Conservation (phyloP, 1,140 invertebrate species). For the Eumeta japonica region DNA sequence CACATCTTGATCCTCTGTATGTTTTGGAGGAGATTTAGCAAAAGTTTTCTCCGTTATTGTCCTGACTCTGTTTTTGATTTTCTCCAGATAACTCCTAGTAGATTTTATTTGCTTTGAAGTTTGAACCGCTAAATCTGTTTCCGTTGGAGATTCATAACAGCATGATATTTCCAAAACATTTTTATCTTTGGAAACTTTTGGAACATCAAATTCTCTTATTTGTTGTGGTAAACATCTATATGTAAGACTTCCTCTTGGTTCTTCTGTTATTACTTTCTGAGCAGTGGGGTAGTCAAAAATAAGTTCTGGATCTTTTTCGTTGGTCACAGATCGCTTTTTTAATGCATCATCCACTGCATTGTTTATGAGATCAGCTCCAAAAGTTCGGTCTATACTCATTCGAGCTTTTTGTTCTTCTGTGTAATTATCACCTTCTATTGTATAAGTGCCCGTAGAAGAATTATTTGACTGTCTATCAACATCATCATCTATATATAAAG, state of each 20-base stretch:
- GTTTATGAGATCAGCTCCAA: conserved; percentile 43
- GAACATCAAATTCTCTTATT: conserved; percentile 28
- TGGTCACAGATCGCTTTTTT: conserved; percentile 17
- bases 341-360: conserved; percentile 34
- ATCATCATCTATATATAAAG: conserved; percentile 45
- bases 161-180: conserved; percentile 63
- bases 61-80: conserved; percentile 59
- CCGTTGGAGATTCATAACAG: conserved; percentile 57
- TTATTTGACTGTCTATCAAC: conserved; percentile 40
- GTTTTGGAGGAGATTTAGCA: conserved; percentile 38
- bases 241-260: conserved; percentile 32
- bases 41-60: conserved; percentile 57
- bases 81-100: conserved; percentile 59
- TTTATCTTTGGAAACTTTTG: conserved; percentile 51
- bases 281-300: conserved; percentile 35
- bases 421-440: conserved; percentile 79
- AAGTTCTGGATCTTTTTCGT: conserved; percentile 36
- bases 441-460: conserved; percentile 82
- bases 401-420: conserved; percentile 83
- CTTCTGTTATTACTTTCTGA: conserved; percentile 32
- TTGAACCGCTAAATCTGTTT: conserved; percentile 44
- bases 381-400: conserved; percentile 81
- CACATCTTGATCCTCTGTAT: conserved; percentile 39
- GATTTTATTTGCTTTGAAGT: conserved; percentile 52
- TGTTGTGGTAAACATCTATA: conserved; percentile 24